Evolutionary conservation across 2,888 invertebrate species (phyloP).

Genomic region (Glomeris marginata): DNA sequence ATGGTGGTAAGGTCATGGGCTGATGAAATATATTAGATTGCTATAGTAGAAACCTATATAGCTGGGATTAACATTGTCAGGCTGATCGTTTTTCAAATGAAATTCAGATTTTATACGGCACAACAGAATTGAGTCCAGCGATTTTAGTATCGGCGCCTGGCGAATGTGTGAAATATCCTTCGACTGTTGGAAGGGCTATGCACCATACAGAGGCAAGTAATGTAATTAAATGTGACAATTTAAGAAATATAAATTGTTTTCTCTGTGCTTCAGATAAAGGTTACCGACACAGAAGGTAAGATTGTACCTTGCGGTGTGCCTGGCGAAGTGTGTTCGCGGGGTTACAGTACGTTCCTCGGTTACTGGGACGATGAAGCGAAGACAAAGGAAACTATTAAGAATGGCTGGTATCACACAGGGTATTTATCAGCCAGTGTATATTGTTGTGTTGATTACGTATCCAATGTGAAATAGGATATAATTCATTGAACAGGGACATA

Average conservation of each 20-base stretch:
- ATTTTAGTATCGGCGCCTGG: slow-evolving; percentile 35
- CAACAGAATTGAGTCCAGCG: slow-evolving; percentile 44
- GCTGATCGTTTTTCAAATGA: not conserved
- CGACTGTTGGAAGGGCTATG: slow-evolving; percentile 38
- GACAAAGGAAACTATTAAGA: slow-evolving; percentile 49
- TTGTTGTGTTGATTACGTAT: not conserved
- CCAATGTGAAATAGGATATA: not conserved
- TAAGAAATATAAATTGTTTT: not conserved
- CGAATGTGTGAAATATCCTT: slow-evolving; percentile 34
- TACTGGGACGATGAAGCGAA: slow-evolving; percentile 67
- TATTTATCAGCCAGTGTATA: slow-evolving; percentile 24
- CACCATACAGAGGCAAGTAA: slow-evolving; percentile 37
- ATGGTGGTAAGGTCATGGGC: no score
- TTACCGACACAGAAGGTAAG: slow-evolving; percentile 19
- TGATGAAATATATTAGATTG: no score
- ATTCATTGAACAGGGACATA: slow-evolving; percentile 21
- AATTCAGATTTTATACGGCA: slow-evolving; percentile 40
- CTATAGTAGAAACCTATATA: not conserved
- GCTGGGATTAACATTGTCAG: not conserved
- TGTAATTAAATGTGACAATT: not conserved
- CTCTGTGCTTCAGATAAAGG: slow-evolving; percentile 6
- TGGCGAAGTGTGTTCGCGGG: slow-evolving; percentile 61
- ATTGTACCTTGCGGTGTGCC: slow-evolving; percentile 52
- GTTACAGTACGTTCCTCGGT: slow-evolving; percentile 56
- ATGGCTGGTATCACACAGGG: slow-evolving; percentile 70